Percentiles rank a stretch among this genome's conserved stretches.
These are phyloP conservation scores for Nasonia longicornis DNA, from an alignment of 1,140 invertebrate species.

Conservation along the genomic window DNA sequence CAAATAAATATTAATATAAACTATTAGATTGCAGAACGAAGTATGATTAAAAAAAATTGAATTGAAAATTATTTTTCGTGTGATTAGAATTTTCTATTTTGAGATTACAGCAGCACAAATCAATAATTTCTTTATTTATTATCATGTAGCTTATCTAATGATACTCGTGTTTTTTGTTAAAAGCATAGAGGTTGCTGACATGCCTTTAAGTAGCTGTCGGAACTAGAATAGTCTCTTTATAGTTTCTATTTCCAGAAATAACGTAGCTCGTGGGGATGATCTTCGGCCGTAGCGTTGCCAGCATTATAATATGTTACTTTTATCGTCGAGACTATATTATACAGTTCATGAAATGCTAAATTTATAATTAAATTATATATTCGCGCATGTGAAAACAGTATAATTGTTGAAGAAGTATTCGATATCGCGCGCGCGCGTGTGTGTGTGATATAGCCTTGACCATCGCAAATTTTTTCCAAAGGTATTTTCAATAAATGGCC, in stretches of 20 bases:
- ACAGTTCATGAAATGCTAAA: too few relatives aligned
- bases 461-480: too few relatives aligned
- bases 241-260: constrained; percentile 22
- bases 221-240: constrained; percentile 21
- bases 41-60: neutral
- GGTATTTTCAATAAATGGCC: too few relatives aligned
- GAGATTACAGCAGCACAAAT: too few relatives aligned
- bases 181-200: neutral
- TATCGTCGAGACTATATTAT: neutral
- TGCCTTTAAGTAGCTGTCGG: neutral
- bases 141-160: neutral
- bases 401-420: too few relatives aligned
- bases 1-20: neutral
- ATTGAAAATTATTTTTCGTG: neutral
- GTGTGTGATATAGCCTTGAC: too few relatives aligned
- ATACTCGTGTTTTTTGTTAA: neutral
- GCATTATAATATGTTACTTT: neutral
- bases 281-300: neutral
- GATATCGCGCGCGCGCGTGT: too few relatives aligned
- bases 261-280: neutral
- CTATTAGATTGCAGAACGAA: neutral
- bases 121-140: neutral
- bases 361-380: too few relatives aligned
- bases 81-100: too few relatives aligned
- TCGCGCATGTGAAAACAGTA: too few relatives aligned